Conservation (phyloP, 2,888 invertebrate genomes). For the Tiphia femorata region DNA sequence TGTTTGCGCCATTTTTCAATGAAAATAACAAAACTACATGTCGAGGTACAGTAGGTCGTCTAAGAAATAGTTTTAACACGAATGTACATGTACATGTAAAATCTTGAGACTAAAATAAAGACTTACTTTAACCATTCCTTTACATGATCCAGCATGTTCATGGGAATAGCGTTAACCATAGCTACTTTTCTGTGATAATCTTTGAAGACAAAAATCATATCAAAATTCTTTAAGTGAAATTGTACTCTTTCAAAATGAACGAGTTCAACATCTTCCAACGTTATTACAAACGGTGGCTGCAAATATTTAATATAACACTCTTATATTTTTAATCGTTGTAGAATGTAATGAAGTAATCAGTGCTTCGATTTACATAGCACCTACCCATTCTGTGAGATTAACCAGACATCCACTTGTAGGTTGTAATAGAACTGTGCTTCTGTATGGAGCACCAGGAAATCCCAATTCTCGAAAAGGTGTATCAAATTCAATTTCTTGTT, state of each 20-base stretch:
- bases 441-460: constrained; percentile 97
- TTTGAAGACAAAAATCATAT: constrained; percentile 99
- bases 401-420: constrained; percentile 99
- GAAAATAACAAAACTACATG: no score
- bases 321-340: not conserved
- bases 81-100: not conserved
- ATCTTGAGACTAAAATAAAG: not conserved
- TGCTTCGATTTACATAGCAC: constrained; percentile 30
- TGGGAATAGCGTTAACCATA: constrained; percentile 99
- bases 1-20: no score
- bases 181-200: constrained; percentile 95
- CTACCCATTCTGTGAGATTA: constrained; percentile 94
- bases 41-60: no score
- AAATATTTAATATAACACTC: constrained; percentile 24
- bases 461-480: constrained; percentile 98
- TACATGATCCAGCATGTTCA: constrained; percentile 98
- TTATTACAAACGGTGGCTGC: constrained; percentile 96
- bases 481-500: constrained; percentile 98
- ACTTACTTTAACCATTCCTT: constrained; percentile 99
- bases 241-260: constrained; percentile 99
- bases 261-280: constrained; percentile 96
- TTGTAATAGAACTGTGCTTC: constrained; percentile 95
- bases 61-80: not conserved
- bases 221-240: constrained; percentile 98
- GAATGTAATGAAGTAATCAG: not conserved